Evolutionary conservation across 2,113 vertebrate genomes (phyloP).

Genomic region (Rhinoderma darwinii): DNA sequence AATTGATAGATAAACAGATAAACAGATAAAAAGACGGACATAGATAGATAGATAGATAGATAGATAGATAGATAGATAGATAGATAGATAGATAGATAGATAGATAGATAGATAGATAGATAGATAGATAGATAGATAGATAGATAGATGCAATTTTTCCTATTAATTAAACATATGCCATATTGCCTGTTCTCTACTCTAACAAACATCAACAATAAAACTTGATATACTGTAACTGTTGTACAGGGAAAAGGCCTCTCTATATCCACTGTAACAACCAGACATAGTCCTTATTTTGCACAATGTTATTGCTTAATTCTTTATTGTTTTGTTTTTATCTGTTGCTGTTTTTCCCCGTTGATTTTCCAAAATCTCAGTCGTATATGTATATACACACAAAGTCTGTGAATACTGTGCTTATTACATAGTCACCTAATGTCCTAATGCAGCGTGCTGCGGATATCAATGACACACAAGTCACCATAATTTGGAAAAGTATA

Average conservation of each 20-base stretch:
- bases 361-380: neutral
- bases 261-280: neutral
- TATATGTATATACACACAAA: neutral
- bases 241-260: neutral
- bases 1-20: too few species aligned
- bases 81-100: too few species aligned
- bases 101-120: too few species aligned
- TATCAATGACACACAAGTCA: neutral
- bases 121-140: too few species aligned
- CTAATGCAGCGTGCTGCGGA: neutral
- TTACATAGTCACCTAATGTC: neutral
- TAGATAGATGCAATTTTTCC: neutral
- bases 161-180: neutral
- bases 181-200: neutral
- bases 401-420: neutral
- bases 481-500: neutral
- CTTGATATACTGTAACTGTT: neutral
- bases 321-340: neutral
- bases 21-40: too few species aligned
- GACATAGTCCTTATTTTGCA: neutral
- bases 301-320: constrained; percentile 3
- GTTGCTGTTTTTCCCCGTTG: neutral
- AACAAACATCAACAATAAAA: neutral
- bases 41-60: too few species aligned
- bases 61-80: too few species aligned